Conservation (phyloP, 2,888 invertebrate genomes). For the Hyposoter didymator region DNA sequence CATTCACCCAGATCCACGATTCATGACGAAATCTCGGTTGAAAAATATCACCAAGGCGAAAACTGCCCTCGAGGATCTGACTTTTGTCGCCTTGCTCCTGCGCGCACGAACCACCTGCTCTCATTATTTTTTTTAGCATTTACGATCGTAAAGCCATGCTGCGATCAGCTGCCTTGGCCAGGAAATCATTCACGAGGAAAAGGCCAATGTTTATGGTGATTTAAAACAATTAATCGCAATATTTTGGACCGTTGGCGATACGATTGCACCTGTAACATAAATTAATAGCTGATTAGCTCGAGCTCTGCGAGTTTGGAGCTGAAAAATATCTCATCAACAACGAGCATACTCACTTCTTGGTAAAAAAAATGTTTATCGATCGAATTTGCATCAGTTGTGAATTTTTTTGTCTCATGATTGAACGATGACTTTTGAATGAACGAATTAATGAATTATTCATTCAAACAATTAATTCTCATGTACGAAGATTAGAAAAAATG, state of each 20-base stretch:
- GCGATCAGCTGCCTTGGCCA: constrained; percentile 31
- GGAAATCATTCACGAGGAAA: not conserved
- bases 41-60: constrained; percentile 31
- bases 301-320: not conserved
- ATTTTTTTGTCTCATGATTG: not conserved
- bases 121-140: constrained; percentile 17
- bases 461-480: not conserved
- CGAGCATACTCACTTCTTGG: not conserved
- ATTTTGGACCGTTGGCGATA: not conserved
- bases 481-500: not conserved
- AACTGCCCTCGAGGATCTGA: not conserved
- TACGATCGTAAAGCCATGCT: not conserved
- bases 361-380: no score
- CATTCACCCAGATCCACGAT: constrained; percentile 29
- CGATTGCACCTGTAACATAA: constrained; percentile 13
- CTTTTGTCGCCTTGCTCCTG: constrained; percentile 3
- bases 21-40: constrained; percentile 31
- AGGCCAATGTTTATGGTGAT: constrained; percentile 14
- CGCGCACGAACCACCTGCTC: constrained; percentile 50
- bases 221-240: constrained; percentile 4
- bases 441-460: not conserved
- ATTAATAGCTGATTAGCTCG: constrained; percentile 3
- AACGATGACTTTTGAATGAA: not conserved
- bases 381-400: not conserved
- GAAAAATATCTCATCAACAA: not conserved